phyloP scores from a whole-genome alignment of 2,113 vertebrate species.

The Sceloporus tristichus region DNA sequence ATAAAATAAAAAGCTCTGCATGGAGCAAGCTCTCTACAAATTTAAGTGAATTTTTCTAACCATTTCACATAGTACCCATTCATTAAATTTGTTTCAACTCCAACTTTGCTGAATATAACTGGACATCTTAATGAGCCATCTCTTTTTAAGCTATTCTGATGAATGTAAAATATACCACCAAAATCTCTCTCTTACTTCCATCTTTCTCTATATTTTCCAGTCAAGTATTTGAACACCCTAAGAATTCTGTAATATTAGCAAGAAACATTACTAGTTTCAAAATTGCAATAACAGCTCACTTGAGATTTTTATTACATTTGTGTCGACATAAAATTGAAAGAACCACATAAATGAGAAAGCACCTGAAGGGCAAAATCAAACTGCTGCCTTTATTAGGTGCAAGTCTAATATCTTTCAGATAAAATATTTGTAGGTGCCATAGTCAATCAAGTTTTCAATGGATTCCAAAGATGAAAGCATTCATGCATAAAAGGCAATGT shows the following conservation, averaged over 20 bases:
- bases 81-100: slow-evolving; percentile 39
- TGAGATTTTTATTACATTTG: slow-evolving; percentile 76
- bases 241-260: slow-evolving; percentile 54
- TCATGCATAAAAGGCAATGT: slow-evolving; percentile 87
- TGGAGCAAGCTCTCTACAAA: slow-evolving; percentile 36
- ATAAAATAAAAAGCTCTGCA: slow-evolving; percentile 11
- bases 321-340: slow-evolving; percentile 68
- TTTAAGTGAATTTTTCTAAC: slow-evolving; percentile 40
- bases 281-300: slow-evolving; percentile 69
- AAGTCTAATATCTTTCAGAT: slow-evolving; percentile 84
- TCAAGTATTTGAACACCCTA: slow-evolving; percentile 30
- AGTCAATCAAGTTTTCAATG: slow-evolving; percentile 91
- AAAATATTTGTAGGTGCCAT: slow-evolving; percentile 86
- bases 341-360: slow-evolving; percentile 76
- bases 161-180: slow-evolving; percentile 48
- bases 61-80: not conserved
- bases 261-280: slow-evolving; percentile 64
- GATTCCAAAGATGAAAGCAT: slow-evolving; percentile 85
- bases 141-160: slow-evolving; percentile 42
- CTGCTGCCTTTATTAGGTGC: slow-evolving; percentile 85
- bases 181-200: slow-evolving; percentile 56
- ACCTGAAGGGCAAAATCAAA: slow-evolving; percentile 83
- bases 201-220: slow-evolving; percentile 60
- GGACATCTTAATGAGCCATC: slow-evolving; percentile 46
- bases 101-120: slow-evolving; percentile 52